A percentile compares a stretch with the other conserved stretches of the same genome.
Evolutionary conservation across 2,797 vertebrate genomes (phyloP).

Genomic region (Gallinago solitaria): DNA sequence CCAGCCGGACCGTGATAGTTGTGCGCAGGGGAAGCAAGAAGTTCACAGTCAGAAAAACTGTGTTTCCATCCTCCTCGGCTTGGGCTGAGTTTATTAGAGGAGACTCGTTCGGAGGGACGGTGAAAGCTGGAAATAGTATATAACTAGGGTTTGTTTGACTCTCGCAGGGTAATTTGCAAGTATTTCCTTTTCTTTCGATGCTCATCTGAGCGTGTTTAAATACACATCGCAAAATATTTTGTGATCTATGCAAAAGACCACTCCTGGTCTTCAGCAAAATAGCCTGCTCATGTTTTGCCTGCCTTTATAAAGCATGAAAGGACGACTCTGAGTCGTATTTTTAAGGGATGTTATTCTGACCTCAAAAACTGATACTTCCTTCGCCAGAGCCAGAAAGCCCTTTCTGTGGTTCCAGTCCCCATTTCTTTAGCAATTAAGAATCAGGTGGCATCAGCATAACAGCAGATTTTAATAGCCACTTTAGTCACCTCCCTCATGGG

Average conservation of each 20-base stretch:
- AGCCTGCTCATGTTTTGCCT: neutral
- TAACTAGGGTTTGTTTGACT: neutral
- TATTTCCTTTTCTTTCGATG: neutral
- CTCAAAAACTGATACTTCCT: slow-evolving; percentile 49
- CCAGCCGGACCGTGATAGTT: neutral
- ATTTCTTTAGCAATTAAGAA: slow-evolving; percentile 32
- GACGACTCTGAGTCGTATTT: neutral
- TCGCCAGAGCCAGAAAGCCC: slow-evolving; percentile 1
- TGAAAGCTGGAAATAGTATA: neutral
- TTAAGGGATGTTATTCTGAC: slow-evolving; percentile 15
- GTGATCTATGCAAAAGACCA: too few species aligned
- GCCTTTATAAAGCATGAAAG: neutral
- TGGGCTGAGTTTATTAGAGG: neutral
- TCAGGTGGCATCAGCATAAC: slow-evolving; percentile 13
- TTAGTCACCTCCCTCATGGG: neutral
- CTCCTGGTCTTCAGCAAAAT: neutral
- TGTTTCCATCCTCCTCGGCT: neutral
- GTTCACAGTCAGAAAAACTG: neutral
- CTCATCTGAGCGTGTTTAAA: neutral
- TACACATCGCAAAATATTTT: neutral
- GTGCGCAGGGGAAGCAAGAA: neutral
- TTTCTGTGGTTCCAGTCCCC: slow-evolving; percentile 33
- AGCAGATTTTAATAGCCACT: slow-evolving; percentile 8
- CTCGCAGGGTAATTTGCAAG: neutral
- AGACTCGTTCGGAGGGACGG: neutral